Base-by-base conservation (phyloP, 2,888 invertebrate genomes). In the Chorisops tibialis region DNA sequence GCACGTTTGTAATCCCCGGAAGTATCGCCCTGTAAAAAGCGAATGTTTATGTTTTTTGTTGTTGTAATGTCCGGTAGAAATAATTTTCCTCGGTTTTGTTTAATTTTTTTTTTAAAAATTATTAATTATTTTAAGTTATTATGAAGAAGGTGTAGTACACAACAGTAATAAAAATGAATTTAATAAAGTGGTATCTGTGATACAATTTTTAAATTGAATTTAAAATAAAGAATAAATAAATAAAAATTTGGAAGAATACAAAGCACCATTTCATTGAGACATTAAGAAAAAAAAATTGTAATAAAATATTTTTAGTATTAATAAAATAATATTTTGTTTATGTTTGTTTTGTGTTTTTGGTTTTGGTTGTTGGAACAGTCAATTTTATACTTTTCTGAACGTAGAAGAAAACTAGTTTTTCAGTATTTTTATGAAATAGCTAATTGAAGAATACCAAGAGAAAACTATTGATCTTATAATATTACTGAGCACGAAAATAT, bases 1-100 rank as follows among this genome's bases (percentile, higher is more conserved):
- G 91, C 87, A 82, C 88, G 89, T 83, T 88, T 93, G 86, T 94
- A 95, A 84, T 94, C 92, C 73, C 94, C 94, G 74, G 92, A 91
- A 69, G 93, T 93, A 82, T 94, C 94, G 74, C 87, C 91, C 91
- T 93, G 87, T 75, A 89, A 87, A 76, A 73, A 73, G 69, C 63
- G 62, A 67, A 66, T 45, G 43, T n/a, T 37, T 21, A 22, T 30
- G 21, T 48, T 30, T 56, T 59, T 38, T 30, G 24, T 24, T 24
- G 24, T 30, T 30, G 30, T 30, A 30, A 30, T 30, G 1, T 30
- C 30, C 30, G 30, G 30, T 5, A 30, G 30, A 9, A 47, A 48
- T 30, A 14, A 18, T 18, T 3, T 54, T 54, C 49, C 14, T 45
- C 14, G 9, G 22, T 22, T 22, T 47, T 18, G 12, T 39, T 39